Conservation (phyloP, 2,113 vertebrate genomes). For the Psammodynastes pulverulentus region DNA sequence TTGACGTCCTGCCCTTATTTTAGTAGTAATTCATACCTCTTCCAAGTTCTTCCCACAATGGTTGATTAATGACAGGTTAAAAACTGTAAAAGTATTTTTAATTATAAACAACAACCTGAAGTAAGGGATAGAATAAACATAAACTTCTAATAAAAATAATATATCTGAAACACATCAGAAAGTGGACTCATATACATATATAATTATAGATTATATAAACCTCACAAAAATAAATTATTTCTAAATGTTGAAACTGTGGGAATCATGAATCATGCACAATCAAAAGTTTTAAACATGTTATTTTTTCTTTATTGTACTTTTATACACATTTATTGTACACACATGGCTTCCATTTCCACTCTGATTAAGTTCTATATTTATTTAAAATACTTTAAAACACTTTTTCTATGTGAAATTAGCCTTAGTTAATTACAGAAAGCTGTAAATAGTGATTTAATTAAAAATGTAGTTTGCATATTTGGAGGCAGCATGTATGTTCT, state of each 20-base stretch:
- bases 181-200: too few relatives aligned
- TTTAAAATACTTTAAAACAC: not conserved
- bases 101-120: not conserved
- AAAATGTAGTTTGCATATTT: not conserved
- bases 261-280: not conserved
- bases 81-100: not conserved
- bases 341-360: not conserved
- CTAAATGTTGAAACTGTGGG: not conserved
- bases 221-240: not conserved
- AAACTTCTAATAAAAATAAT: not conserved
- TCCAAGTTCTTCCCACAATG: not conserved
- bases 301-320: not conserved
- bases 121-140: not conserved
- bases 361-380: not conserved
- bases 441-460: not conserved
- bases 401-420: not conserved
- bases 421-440: not conserved
- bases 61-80: not conserved
- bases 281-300: not conserved
- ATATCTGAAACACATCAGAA: not conserved
- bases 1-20: not conserved
- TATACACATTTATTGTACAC: not conserved
- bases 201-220: not conserved
- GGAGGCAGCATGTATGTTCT: not conserved
- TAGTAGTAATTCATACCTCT: not conserved